Conservation (phyloP, 2,113 vertebrate species). For the Chionodraco myersi region DNA sequence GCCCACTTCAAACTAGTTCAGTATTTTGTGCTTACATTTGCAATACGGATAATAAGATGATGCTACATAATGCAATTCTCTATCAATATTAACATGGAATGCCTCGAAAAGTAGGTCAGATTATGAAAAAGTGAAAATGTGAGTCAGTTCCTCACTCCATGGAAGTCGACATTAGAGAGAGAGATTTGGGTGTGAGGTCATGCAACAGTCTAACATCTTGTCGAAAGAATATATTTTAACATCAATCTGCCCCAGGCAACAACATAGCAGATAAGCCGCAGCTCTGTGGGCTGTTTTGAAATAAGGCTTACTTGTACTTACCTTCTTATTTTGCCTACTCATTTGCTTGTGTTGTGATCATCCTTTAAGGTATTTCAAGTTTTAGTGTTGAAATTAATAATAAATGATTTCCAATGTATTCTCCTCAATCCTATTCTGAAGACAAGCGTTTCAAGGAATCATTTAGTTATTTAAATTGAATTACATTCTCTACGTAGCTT, state of each 20-base stretch:
- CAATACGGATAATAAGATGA: neutral
- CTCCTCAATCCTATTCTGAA: constrained; percentile 45
- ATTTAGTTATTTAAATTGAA: constrained; percentile 43
- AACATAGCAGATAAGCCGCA: constrained; percentile 50
- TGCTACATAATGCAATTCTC: neutral
- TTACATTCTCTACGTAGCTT: constrained; percentile 34
- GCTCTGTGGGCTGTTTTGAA: constrained; percentile 47
- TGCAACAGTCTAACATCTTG: constrained; percentile 22
- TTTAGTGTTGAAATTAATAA: neutral
- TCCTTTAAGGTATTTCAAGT: constrained; percentile 6
- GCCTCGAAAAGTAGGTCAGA: constrained; percentile 48
- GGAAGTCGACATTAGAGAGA: constrained; percentile 26
- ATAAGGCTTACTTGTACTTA: constrained; percentile 7
- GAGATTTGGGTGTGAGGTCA: constrained; percentile 17
- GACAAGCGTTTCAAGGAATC: constrained; percentile 34
- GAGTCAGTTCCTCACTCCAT: constrained; percentile 19
- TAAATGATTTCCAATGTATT: constrained; percentile 12
- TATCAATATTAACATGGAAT: constrained; percentile 20
- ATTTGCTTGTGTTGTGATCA: constrained; percentile 3
- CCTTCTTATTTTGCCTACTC: neutral
- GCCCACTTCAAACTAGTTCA: neutral
- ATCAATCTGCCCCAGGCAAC: constrained; percentile 30
- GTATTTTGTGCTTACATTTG: neutral
- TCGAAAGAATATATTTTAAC: constrained; percentile 46
- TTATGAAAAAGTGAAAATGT: constrained; percentile 46